Evolutionary conservation across 2,113 vertebrate genomes (phyloP), one percentile per base, ranked within the genome.

Genomic region (Entomyzon cyanotis): DNA sequence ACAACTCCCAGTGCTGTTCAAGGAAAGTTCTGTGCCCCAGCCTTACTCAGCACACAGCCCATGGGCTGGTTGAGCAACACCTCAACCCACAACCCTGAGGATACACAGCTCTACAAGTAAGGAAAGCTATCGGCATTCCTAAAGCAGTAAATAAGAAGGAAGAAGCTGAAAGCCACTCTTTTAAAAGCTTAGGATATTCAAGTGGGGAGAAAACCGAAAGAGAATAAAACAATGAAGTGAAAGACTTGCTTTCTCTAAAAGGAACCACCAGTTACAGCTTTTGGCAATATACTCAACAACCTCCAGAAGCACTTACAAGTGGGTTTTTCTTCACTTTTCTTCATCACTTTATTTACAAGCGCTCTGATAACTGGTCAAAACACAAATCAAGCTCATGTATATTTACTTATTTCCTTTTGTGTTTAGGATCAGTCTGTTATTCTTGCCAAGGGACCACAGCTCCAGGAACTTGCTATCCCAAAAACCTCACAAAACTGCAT

Each of bases 171-270:
- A 92, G 8, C 12, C 35, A n/a, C 44, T 35, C 15, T 15, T 69
- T 10, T 14, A 65, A 30, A 71, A 70, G n/a, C 20, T 27, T 24
- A 31, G 87, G 20, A 16, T n/a, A 41, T 7, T 80, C 28, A 74
- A 39, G 12, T 1, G 1, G 20, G 30, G 2, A 13, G 12, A 67
- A 52, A 69, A 14, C 1, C 28, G 24, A 13, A 52, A 68, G 5
- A 16, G 2, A 7, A 19, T 53, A 69, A 64, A 94, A 52, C 52
- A 31, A 10, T 31, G 8, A 71, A 68, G 30, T 37, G 27, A 63
- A 76, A 82, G 53, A 30, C 62, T 84, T 27, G 6, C 18, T 58
- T 76, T 82, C 90, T 46, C 1, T 58, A 62, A 20, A 30, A 79
- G 74, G 83, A 85, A 39, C 63, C 28, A 69, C n/a, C 49, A 41